phyloP scores from a whole-genome alignment of 2,113 vertebrate species.

The Hippocampus comes region DNA sequence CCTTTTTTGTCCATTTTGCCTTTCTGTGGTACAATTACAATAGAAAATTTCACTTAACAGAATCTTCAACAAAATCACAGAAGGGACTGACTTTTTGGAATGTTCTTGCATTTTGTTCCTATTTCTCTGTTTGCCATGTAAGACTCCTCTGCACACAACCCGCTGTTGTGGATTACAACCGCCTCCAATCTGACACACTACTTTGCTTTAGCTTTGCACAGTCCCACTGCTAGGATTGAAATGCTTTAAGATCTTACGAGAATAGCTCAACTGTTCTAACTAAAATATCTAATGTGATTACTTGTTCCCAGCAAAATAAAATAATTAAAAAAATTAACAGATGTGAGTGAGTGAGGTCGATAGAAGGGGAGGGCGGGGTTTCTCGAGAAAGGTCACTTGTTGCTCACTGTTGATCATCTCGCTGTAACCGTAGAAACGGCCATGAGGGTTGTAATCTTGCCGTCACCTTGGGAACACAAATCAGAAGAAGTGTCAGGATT shows the following conservation, averaged over 20 bases:
- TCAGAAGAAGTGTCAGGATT: slow-evolving; percentile 8
- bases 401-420: slow-evolving; percentile 34
- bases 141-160: slow-evolving; percentile 1
- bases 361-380: neutral
- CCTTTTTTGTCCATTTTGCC: no score
- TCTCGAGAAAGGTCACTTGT: slow-evolving; percentile 34
- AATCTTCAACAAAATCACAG: neutral
- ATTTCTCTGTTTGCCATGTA: slow-evolving; percentile 1
- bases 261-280: slow-evolving; percentile 1
- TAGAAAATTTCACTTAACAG: neutral
- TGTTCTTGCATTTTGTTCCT: neutral
- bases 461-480: slow-evolving; percentile 51
- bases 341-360: neutral
- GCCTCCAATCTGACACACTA: slow-evolving; percentile 14
- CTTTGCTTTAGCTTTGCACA: neutral
- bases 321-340: no score
- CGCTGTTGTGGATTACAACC: slow-evolving; percentile 3
- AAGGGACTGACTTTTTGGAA: neutral
- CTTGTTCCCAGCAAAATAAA: neutral
- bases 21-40: no score
- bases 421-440: slow-evolving; percentile 55
- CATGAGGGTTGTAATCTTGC: slow-evolving; percentile 29
- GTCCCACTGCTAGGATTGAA: neutral
- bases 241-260: slow-evolving; percentile 14
- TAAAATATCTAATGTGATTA: slow-evolving; percentile 4